Percentiles rank a stretch among this genome's conserved stretches.
Evolutionary conservation across 2,888 invertebrate species (phyloP).

Genomic region (Pollenia griseotomentosa): DNA sequence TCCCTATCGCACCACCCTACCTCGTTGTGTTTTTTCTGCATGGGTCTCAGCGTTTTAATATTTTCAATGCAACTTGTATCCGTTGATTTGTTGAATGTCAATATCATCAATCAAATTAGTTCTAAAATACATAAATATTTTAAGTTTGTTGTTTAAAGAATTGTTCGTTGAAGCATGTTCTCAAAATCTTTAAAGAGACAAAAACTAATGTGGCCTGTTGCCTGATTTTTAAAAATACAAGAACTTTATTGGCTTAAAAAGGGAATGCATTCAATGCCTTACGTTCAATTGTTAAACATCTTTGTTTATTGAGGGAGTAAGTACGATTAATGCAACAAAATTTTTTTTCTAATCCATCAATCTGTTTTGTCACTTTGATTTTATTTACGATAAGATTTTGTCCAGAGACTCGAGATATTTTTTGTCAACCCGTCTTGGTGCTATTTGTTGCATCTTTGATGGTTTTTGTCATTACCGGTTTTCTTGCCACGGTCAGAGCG

Average conservation of each 20-base stretch:
- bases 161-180: constrained; percentile 55
- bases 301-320: constrained; percentile 77
- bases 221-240: no score
- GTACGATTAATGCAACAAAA: neutral
- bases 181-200: neutral
- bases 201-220: no score
- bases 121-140: constrained; percentile 76
- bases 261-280: no score
- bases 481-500: constrained; percentile 77
- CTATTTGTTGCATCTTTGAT: constrained; percentile 78
- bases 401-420: constrained; percentile 76
- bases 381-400: constrained; percentile 74
- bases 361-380: constrained; percentile 3
- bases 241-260: no score
- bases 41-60: constrained; percentile 75
- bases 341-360: neutral
- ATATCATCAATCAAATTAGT: constrained; percentile 79
- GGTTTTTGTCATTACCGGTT: constrained; percentile 78
- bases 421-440: constrained; percentile 76
- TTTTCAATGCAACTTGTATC: constrained; percentile 76
- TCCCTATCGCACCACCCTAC: constrained; percentile 77
- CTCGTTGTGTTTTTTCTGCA: constrained; percentile 62
- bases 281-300: constrained; percentile 76
- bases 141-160: constrained; percentile 77
- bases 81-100: constrained; percentile 78